A percentile compares a stretch with the other conserved stretches of the same genome.
Evolutionary conservation across 2,888 invertebrate genomes (phyloP).

Genomic region (Parnassius glacialis): DNA sequence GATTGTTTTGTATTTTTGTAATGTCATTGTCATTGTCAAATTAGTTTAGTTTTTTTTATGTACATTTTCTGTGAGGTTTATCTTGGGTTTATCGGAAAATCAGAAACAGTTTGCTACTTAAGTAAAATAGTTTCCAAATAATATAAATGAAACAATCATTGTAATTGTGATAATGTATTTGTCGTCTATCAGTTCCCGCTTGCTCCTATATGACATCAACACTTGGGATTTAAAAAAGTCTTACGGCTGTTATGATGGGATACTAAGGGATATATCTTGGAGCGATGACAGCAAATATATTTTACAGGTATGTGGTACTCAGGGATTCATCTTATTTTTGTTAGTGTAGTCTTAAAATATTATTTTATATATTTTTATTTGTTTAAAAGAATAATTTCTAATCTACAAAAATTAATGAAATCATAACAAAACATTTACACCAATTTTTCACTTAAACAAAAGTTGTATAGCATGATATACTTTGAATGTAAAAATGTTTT

Average conservation of each 20-base stretch:
- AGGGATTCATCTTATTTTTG: too few species aligned
- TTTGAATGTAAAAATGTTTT: too few species aligned
- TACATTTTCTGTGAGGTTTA: constrained; percentile 32
- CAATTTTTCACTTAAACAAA: too few species aligned
- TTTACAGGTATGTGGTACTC: constrained; percentile 62
- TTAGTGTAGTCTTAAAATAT: too few species aligned
- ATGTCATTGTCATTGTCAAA: constrained; percentile 38
- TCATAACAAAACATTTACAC: too few species aligned
- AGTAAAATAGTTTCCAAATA: neutral
- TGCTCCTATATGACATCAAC: constrained; percentile 78
- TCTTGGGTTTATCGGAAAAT: neutral
- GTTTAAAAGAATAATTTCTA: too few species aligned
- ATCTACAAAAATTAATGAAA: too few species aligned
- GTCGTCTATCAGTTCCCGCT: constrained; percentile 77
- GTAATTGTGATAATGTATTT: constrained; percentile 70
- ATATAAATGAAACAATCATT: constrained; percentile 13
- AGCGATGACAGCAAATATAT: constrained; percentile 77
- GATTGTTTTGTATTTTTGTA: too few species aligned
- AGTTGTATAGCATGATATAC: too few species aligned
- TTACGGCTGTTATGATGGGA: constrained; percentile 70
- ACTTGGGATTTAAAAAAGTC: constrained; percentile 77
- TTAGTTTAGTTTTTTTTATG: constrained; percentile 32
- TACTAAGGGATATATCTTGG: constrained; percentile 71
- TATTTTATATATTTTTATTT: too few species aligned
- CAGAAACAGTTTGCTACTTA: constrained; percentile 20